These are phyloP conservation scores for Epinotia brunnichana DNA, from an alignment of 2,888 invertebrate genomes.

Conservation along the genomic window DNA sequence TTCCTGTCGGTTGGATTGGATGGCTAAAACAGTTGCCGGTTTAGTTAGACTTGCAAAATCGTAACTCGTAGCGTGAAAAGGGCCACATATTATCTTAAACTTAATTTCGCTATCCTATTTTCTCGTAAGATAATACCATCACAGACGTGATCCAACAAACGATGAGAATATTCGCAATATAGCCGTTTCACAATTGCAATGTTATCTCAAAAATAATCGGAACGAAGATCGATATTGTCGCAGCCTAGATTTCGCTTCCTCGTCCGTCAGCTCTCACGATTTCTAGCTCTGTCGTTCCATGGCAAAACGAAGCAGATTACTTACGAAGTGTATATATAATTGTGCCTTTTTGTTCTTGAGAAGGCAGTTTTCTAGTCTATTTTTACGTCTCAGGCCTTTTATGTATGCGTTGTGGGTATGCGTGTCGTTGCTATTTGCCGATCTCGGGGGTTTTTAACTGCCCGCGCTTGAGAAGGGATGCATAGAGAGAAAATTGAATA, in stretches of 20 bases:
- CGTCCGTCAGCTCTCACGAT: slow-evolving; percentile 28
- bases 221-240: slow-evolving; percentile 23
- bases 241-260: slow-evolving; percentile 41
- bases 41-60: no score
- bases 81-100: neutral
- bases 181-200: neutral
- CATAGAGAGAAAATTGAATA: no score
- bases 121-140: neutral
- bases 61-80: no score
- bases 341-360: neutral
- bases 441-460: neutral
- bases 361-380: slow-evolving; percentile 24
- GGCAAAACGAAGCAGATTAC: neutral
- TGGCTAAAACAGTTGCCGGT: no score
- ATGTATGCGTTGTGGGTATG: slow-evolving; percentile 16
- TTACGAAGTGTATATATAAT: neutral
- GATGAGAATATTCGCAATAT: slow-evolving; percentile 7
- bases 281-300: slow-evolving; percentile 12
- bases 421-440: neutral
- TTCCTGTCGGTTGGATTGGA: no score
- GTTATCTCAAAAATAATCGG: slow-evolving; percentile 11
- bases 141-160: neutral
- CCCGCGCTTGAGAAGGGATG: no score
- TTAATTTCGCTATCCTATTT: neutral
- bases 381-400: slow-evolving; percentile 27